Evolutionary conservation across 2,888 invertebrate species (phyloP), one percentile per base, ranked within the genome.

Genomic region (Sarcophaga rosellei): DNA sequence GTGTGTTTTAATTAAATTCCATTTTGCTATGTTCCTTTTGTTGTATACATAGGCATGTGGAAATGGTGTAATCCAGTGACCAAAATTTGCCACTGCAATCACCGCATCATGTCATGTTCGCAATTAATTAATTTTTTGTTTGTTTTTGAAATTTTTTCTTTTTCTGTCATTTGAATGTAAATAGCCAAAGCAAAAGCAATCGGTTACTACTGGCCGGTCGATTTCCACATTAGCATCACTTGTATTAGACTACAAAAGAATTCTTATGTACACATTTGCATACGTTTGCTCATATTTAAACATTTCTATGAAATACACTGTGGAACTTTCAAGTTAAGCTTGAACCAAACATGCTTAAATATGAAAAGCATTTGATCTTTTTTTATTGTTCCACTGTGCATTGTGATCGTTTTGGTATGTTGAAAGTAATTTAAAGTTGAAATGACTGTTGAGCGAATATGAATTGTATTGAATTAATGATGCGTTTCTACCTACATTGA

Each of bases 381-480:
- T 53, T 53, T 53, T 17, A 53, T 15, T 53, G 53, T 5, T 10
- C 53, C 53, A 15, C 53, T 2, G 4, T 53, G 17, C 53, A 17
- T 53, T 53, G 15, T 3, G 15, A 53, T 53, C 53, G 10, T 81
- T 75, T 75, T 10, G 57, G 10, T 76, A 69, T 76, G 70, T 70
- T 59, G 47, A 21, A 62, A 57, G 12, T 1, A 57, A 75, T 81
- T 70, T 69, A 79, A 69, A 69, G 74, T 74, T 74, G 23, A 21
- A 74, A 23, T 62, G 62, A 53, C 35, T 66, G 68, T 20, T 85
- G 73, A 73, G 17, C 53, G 53, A 53, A 69, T 75, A 53, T 53
- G 47, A 66, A 75, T 85, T 85, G 85, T 82, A 76, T 82, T 82
- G 73, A 86, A 86, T 83, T 86, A 86, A 86, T 84, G 86, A 84